A percentile compares a stretch with the other conserved stretches of the same genome.
phyloP scores from a whole-genome alignment of 2,797 vertebrate species.

The Bryconaethiops microstoma region DNA sequence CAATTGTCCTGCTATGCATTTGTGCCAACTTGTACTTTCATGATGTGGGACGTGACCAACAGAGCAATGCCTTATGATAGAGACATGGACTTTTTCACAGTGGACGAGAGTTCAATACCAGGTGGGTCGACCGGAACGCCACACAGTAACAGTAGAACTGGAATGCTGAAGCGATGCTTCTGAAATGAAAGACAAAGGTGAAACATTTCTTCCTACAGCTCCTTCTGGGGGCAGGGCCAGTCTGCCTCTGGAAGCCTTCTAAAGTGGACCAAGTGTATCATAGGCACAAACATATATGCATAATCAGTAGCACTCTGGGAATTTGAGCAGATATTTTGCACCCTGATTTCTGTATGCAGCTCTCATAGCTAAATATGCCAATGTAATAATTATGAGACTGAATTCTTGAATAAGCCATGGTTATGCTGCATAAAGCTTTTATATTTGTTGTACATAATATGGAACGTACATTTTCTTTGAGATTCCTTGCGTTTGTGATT shows the following conservation, averaged over 20 bases:
- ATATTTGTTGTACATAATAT: conserved; percentile 44
- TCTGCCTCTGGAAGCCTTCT: conserved; percentile 47
- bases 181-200: conserved; percentile 16
- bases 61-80: conserved; percentile 64
- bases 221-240: conserved; percentile 39
- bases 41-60: conserved; percentile 80
- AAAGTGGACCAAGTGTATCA: conserved; percentile 39
- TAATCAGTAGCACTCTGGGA: conserved; percentile 51
- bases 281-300: conserved; percentile 30
- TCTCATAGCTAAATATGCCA: conserved; percentile 49
- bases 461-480: conserved; percentile 70
- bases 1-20: conserved; percentile 93
- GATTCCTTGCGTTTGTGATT: conserved; percentile 62
- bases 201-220: conserved; percentile 32
- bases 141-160: not conserved
- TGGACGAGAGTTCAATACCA: conserved; percentile 28
- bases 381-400: conserved; percentile 22
- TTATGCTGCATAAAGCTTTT: conserved; percentile 46
- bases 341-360: conserved; percentile 37
- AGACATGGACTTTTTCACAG: not conserved
- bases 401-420: conserved; percentile 49
- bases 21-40: conserved; percentile 99
- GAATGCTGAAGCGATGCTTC: not conserved
- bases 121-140: conserved; percentile 29
- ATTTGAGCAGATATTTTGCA: conserved; percentile 43